A percentile compares a stretch with the other conserved stretches of the same genome.
Conservation (phyloP, 2,113 vertebrate species). For the Engystomops pustulosus region DNA sequence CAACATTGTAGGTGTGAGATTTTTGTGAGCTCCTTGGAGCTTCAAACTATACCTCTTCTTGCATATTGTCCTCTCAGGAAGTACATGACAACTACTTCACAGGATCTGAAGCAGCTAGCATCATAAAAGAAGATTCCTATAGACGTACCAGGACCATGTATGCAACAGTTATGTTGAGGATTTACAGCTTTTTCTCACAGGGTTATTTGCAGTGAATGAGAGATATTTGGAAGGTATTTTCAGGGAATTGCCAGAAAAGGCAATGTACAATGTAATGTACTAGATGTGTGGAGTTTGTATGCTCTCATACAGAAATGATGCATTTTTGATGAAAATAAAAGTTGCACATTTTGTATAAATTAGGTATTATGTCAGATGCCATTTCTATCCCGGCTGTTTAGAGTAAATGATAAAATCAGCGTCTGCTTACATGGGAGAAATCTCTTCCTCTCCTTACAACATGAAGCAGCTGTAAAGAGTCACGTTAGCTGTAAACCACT, state of each 20-base stretch:
- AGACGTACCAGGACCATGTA: too few relatives aligned
- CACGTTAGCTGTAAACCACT: slow-evolving; percentile 49
- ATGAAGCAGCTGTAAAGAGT: slow-evolving; percentile 46
- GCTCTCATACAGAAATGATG: background rate
- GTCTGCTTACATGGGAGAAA: slow-evolving; percentile 36
- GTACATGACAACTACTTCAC: background rate
- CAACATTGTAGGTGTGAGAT: too few relatives aligned
- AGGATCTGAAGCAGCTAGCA: background rate
- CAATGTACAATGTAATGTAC: background rate
- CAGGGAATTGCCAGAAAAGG: too few relatives aligned
- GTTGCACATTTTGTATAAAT: background rate
- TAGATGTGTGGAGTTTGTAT: too few relatives aligned
- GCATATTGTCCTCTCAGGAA: too few relatives aligned
- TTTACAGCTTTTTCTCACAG: background rate
- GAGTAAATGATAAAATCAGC: slow-evolving; percentile 12
- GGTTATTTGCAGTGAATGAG: background rate
- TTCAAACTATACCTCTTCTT: too few relatives aligned
- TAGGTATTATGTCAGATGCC: background rate
- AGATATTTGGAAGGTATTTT: background rate
- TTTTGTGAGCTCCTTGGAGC: too few relatives aligned
- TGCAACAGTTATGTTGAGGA: background rate
- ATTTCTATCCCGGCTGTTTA: background rate
- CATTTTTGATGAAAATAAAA: slow-evolving; percentile 10
- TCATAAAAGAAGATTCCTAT: too few relatives aligned
- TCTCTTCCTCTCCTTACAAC: slow-evolving; percentile 18